phyloP scores from a whole-genome alignment of 2,113 vertebrate species.

The Brachionichthys hirsutus region DNA sequence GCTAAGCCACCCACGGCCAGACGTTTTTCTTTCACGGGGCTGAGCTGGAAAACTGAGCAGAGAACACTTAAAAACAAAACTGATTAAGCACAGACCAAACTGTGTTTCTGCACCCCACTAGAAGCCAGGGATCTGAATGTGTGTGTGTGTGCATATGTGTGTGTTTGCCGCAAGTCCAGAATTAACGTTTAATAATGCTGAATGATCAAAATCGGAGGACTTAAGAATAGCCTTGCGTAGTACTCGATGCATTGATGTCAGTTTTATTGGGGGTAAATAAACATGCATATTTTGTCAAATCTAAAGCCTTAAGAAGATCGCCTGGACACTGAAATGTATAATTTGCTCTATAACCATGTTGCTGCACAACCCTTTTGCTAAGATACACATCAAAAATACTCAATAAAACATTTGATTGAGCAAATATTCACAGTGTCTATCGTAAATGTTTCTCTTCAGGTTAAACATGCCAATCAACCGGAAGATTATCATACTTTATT shows the following conservation, averaged over 20 bases:
- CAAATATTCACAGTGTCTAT: constrained; percentile 5
- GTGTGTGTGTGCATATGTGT: constrained; percentile 24
- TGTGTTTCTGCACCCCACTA: constrained; percentile 63
- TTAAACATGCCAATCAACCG: constrained; percentile 12
- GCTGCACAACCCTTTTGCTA: constrained; percentile 2
- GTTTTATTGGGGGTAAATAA: no score
- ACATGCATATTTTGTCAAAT: no score
- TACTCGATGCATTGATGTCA: no score
- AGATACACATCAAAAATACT: constrained; percentile 29
- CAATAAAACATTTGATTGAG: constrained; percentile 41
- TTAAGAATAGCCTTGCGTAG: background rate
- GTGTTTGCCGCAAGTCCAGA: constrained; percentile 21
- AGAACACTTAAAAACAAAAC: constrained; percentile 77
- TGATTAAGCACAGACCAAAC: constrained; percentile 79
- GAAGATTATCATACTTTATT: no score
- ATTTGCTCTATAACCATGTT: constrained; percentile 6
- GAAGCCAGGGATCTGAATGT: constrained; percentile 19
- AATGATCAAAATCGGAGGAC: constrained; percentile 1
- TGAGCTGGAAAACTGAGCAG: constrained; percentile 70
- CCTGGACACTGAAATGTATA: constrained; percentile 7
- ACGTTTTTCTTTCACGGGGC: constrained; percentile 72
- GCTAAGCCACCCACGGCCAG: constrained; percentile 77
- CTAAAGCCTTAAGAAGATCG: background rate
- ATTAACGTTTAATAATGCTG: constrained; percentile 38
- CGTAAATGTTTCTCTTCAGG: constrained; percentile 11